Base-by-base conservation (phyloP, 2,888 invertebrate species). In the Brachylomia viminalis region DNA sequence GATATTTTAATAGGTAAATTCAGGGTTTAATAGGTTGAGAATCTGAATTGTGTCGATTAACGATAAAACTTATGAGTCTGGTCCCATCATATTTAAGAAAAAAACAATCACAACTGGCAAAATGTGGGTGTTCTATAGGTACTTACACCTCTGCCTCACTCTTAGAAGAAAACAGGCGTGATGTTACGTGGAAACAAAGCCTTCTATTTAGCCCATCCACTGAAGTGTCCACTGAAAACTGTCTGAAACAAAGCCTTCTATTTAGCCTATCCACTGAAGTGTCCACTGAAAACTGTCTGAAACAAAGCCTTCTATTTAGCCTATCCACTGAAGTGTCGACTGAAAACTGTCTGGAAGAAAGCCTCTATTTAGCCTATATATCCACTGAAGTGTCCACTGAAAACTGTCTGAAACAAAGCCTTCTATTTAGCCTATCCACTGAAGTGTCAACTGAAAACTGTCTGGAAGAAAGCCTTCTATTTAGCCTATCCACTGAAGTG, bases 1-100 rank as follows among this genome's bases (percentile, higher is more conserved):
- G 33, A 66, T 69, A 69, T 77, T 85, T 77, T 64, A 20, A 38
- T 38, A 42, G 13, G 38, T n/a, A 45, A 62, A 66, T 33, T 82
- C 15, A 7, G 47, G 23, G 3, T 47, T 59, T 33, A 47, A 47
- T 64, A n/a, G 2, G 8, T n/a, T 27, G 13, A 33, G 33, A 27
- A 54, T 17, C 1, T 45, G 2, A 38, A 17, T 58, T 59, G 23
- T 45, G 4, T 27, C n/a, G 0, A 65, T 49, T 20, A 56, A n/a
- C 52, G 33, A 59, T 33, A 59, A 23, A 59, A 2, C 10, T 20
- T 5, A 27, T 8, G 5, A 58, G 17, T 30, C n/a, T 11, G 2
- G 5, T 11, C 20, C 56, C 30, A 10, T 20, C 4, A 30, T 58
- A 58, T 58, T 58, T 27, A 17, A 58, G 17, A 42, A 42, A 42